Evolutionary conservation across 2,888 invertebrate genomes (phyloP), one percentile per base, ranked within the genome.

Genomic region (Drosophila nr. perissopoda): DNA sequence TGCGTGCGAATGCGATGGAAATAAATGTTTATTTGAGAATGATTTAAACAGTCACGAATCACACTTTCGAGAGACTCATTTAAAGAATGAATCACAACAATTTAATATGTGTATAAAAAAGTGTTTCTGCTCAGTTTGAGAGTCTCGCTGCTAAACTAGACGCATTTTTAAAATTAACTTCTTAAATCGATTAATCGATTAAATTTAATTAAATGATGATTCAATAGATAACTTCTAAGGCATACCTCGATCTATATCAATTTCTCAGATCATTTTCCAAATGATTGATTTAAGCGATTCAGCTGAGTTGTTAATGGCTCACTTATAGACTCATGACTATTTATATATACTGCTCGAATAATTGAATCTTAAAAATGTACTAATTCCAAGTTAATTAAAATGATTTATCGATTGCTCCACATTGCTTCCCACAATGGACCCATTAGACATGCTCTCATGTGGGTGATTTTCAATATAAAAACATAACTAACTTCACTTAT

Each of bases 401-500:
- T 33, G 8, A 10, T 16, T 53, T 56, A 38, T 38, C 27, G 56
- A 56, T 38, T 29, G 56, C 38, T 4, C 2, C 27, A 27, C 54
- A 38, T 38, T 38, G 54, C 27, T 56, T 56, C 38, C 40, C 27
- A 49, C 10, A 40, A n/a, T 66, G 21, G 27, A 16, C 8, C 29
- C 16, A 57, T 54, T 31, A 16, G 16, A 42, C 76, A 75, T 76
- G 76, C 76, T 74, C 21, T 31, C 36, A 27, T 38, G 16, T 38
- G 36, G 38, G 11, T 21, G 11, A n/a, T n/a, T 11, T 27, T n/a
- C 2, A 5, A 36, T 36, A 36, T 34, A 4, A 52, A 29, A 40
- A 31, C 18, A 11, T 45, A 52, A 45, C 72, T 63, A 66, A 49
- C 34, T 25, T 48, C 29, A 11, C 62, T 48, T 51, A 56, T 51